Percentiles rank a stretch among this genome's conserved stretches.
phyloP scores from a whole-genome alignment of 2,888 invertebrate species.

The Ornithoptera priamus region DNA sequence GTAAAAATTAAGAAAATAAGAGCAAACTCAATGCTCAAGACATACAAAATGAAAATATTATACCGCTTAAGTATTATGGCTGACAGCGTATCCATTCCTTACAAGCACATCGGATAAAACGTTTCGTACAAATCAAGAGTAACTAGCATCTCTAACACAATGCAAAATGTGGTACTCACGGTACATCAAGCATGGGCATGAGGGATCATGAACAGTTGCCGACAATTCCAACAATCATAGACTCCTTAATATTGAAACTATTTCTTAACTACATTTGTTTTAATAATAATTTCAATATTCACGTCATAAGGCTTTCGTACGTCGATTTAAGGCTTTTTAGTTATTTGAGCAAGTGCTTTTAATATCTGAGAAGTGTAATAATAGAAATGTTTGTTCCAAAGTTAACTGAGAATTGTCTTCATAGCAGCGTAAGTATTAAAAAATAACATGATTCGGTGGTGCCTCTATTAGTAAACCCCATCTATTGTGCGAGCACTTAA shows the following conservation, averaged over 20 bases:
- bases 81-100: constrained; percentile 17
- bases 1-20: constrained; percentile 9
- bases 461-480: constrained; percentile 20
- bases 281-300: constrained; percentile 1
- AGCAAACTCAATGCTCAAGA: constrained; percentile 19
- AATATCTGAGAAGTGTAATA: constrained; percentile 1
- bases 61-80: constrained; percentile 9
- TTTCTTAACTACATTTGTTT: not conserved
- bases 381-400: not conserved
- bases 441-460: constrained; percentile 1
- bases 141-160: constrained; percentile 16
- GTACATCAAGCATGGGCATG: constrained; percentile 15
- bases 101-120: constrained; percentile 14
- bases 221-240: not conserved
- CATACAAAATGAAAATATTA: constrained; percentile 3
- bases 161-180: constrained; percentile 14
- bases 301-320: not conserved
- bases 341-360: not conserved
- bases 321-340: not conserved
- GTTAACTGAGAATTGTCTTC: not conserved
- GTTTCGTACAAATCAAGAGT: constrained; percentile 5
- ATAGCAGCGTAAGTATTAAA: not conserved
- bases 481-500: constrained; percentile 12
- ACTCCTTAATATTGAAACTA: not conserved
- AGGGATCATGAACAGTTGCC: constrained; percentile 1